These are phyloP conservation scores for Monoplex corrugatus DNA, from an alignment of 2,888 invertebrate species.

Conservation along the genomic window DNA sequence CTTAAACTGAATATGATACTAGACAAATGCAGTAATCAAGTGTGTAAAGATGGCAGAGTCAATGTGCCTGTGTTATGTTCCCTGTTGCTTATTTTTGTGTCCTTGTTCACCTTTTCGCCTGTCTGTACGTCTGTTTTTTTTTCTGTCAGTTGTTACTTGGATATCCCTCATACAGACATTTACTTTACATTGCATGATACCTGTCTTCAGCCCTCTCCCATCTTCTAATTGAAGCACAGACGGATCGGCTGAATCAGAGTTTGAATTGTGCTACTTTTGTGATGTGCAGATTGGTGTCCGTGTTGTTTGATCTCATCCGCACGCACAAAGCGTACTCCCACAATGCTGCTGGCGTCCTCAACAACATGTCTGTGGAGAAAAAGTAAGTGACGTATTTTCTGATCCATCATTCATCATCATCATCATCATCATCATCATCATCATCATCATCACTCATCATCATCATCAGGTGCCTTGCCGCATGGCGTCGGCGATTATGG, in stretches of 20 bases:
- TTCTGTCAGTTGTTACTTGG: background rate
- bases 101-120: background rate
- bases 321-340: conserved; percentile 61
- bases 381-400: conserved; percentile 67
- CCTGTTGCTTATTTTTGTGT: background rate
- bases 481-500: too few relatives aligned
- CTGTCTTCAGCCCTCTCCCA: too few relatives aligned
- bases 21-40: too few relatives aligned
- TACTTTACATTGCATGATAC: too few relatives aligned
- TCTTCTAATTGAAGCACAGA: too few relatives aligned
- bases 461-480: too few relatives aligned
- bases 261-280: too few relatives aligned
- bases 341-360: conserved; percentile 69
- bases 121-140: background rate
- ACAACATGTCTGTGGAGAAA: conserved; percentile 74
- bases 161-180: too few relatives aligned
- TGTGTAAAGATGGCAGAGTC: background rate
- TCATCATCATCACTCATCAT: background rate
- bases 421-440: too few relatives aligned
- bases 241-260: too few relatives aligned
- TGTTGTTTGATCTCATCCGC: conserved; percentile 65
- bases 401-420: too few relatives aligned
- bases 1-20: too few relatives aligned
- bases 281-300: conserved; percentile 66
- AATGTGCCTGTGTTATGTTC: background rate